Base-by-base conservation (phyloP, 2,888 invertebrate genomes). In the Heliconius hortense region DNA sequence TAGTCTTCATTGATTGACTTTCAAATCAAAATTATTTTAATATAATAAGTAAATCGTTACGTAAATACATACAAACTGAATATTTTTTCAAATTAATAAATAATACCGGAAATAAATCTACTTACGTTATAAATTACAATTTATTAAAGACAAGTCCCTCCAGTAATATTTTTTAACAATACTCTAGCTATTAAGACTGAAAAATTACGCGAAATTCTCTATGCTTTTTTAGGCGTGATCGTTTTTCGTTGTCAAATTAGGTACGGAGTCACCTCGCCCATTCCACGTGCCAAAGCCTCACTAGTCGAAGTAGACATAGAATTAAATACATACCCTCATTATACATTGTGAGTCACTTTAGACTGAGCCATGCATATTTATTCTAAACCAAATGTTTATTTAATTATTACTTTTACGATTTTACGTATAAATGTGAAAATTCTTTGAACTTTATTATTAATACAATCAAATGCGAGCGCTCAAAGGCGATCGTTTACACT, bases 141-240 rank as follows among this genome's bases (percentile, higher is more conserved):
- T 88, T 87, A 87, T 89, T 88, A 80, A 90, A 86, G 86, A 88
- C 80, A 91, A 92, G 83, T 93, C 93, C 93, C 92, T 93, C 93
- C 93, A 93, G 84, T 89, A 80, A 89, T 88, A 89, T 84, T 88
- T 88, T 87, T 87, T 88, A 89, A 89, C 88, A 90, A 88, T 90
- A 90, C 87, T 90, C 85, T 93, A 92, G 92, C 89, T 85, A 85
- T 87, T 92, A 93, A 93, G 93, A 93, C 93, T 93, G 91, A 92
- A 89, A 39, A 85, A 86, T 87, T 90, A 87, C 86, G 87, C 83
- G 84, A 86, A 88, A 88, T 83, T 87, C 82, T 77, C 72, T 83
- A 81, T 81, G 82, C 78, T 79, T 83, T 82, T 77, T 83, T 84
- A 53, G 75, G 71, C 82, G 75, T 83, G 81, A 79, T 67, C 80